A percentile compares a stretch with the other conserved stretches of the same genome.
phyloP scores from a whole-genome alignment of 1,140 invertebrate genomes.

The Fopius arisanus region DNA sequence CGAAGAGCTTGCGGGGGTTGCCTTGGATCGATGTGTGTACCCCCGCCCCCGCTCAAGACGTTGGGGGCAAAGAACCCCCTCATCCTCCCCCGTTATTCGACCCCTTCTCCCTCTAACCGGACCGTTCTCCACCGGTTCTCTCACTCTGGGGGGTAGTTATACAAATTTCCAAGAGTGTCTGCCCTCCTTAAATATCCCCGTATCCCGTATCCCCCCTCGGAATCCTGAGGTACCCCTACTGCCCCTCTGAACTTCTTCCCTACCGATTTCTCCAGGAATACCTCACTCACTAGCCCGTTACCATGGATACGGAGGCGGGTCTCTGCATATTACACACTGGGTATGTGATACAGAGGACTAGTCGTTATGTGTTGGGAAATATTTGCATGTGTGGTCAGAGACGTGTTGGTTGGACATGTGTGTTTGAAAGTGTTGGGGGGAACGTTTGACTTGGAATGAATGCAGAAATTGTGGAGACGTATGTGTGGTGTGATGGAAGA shows the following conservation, averaged over 20 bases:
- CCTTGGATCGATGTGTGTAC: constrained; percentile 59
- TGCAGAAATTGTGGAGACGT: constrained; percentile 7
- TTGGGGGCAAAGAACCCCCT: constrained; percentile 21
- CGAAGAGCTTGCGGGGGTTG: constrained; percentile 36
- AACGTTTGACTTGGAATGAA: constrained; percentile 17
- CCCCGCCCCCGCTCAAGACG: constrained; percentile 35
- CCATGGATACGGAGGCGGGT: constrained; percentile 39
- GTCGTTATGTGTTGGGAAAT: neutral
- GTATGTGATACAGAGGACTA: constrained; percentile 34
- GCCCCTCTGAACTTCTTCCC: constrained; percentile 40
- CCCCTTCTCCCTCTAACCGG: constrained; percentile 17
- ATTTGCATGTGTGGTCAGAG: constrained; percentile 29
- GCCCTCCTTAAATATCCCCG: constrained; percentile 42
- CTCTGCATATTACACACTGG: constrained; percentile 40
- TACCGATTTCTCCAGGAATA: constrained; percentile 28
- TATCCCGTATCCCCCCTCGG: constrained; percentile 39
- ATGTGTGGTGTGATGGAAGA: constrained; percentile 12
- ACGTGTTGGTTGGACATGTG: neutral
- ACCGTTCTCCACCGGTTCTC: constrained; percentile 4
- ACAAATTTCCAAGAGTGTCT: constrained; percentile 65
- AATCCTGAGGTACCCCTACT: constrained; percentile 40
- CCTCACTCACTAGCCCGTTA: constrained; percentile 30
- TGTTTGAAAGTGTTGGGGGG: neutral
- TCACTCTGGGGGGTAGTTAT: constrained; percentile 60
- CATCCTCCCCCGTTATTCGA: constrained; percentile 23